Base-by-base conservation (phyloP, 1,140 invertebrate species). In the Pseudomyrmex sp. region DNA sequence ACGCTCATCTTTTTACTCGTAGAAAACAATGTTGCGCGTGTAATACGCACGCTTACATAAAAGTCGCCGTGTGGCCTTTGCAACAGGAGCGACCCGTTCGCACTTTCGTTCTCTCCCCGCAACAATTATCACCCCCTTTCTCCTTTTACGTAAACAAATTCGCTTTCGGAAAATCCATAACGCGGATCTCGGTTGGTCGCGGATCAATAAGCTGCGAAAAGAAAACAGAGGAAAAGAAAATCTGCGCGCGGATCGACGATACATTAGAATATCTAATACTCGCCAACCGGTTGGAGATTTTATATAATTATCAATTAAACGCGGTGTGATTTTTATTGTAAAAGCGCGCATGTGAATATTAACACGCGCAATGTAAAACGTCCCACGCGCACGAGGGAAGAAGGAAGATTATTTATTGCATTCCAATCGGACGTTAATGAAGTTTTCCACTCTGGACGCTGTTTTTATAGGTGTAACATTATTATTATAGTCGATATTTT, bases 11-110 rank as follows among this genome's bases (percentile, higher is more conserved):
- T 88, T 89, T 87, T 90, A 88, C 76, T 74, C 35, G 58, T 90
- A 90, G 35, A 66, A 86, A 91, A 90, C 85, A 90, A 90, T 91
- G 91, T 35, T 89, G 91, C 68, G 75, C 88, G 61, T 70, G 73
- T 65, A 56, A 88, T 80, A 84, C n/a, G 44, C 65, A 70, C 20
- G 83, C 69, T 89, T 89, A 89, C 63, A 44, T 86, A 88, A 88
- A 84, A 26, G 20, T 15, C n/a, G 12, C 75, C 50, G 52, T 59
- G 26, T 80, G 68, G 65, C 84, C 58, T 83, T 77, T 66, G 54
- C 58, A 74, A 79, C 15, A 72, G 56, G 35, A 35, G 35, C 35
- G 35, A 35, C 35, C 35, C 15, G 52, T 58, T 48, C 35, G 35
- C 9, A 52, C 76, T 58, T 70, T 76, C n/a, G 69, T 68, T 46